phyloP scores from a whole-genome alignment of 1,140 invertebrate genomes.

The Drosophila arizonae region DNA sequence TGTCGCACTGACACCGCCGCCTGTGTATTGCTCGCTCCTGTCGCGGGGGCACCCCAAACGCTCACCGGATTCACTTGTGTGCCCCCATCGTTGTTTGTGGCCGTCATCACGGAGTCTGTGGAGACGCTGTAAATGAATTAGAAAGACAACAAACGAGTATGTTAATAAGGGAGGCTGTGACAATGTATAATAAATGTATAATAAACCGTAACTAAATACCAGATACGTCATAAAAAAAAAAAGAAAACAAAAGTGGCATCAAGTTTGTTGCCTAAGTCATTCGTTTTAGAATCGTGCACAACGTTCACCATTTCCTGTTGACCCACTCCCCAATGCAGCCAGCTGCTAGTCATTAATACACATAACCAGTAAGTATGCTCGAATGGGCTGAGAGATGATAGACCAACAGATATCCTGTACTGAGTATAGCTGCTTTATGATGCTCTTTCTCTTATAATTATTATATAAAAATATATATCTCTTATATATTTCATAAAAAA shows the following conservation, averaged over 20 bases:
- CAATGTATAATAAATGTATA: not conserved
- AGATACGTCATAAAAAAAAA: slow-evolving; percentile 15
- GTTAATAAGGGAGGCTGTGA: not conserved
- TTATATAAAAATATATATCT: too few species aligned
- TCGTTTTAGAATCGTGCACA: slow-evolving; percentile 47
- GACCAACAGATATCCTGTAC: not conserved
- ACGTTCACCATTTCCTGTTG: slow-evolving; percentile 13
- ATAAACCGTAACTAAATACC: slow-evolving; percentile 13
- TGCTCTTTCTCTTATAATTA: too few species aligned
- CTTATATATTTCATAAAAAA: too few species aligned
- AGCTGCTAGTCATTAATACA: slow-evolving; percentile 26
- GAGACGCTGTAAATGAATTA: slow-evolving; percentile 56
- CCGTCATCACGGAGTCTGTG: slow-evolving; percentile 70
- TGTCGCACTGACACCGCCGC: slow-evolving; percentile 92
- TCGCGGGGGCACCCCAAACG: slow-evolving; percentile 76
- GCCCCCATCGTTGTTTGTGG: slow-evolving; percentile 82
- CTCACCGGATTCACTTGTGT: slow-evolving; percentile 64
- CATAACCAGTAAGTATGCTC: slow-evolving; percentile 1
- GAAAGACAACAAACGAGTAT: slow-evolving; percentile 5
- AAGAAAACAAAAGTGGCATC: slow-evolving; percentile 13
- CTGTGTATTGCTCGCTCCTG: slow-evolving; percentile 83
- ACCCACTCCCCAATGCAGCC: slow-evolving; percentile 34
- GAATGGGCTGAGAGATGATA: not conserved
- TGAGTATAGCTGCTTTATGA: not conserved
- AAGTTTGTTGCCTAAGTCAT: slow-evolving; percentile 51